Conservation (phyloP, 2,888 invertebrate genomes). For the Sisyra terminalis region DNA sequence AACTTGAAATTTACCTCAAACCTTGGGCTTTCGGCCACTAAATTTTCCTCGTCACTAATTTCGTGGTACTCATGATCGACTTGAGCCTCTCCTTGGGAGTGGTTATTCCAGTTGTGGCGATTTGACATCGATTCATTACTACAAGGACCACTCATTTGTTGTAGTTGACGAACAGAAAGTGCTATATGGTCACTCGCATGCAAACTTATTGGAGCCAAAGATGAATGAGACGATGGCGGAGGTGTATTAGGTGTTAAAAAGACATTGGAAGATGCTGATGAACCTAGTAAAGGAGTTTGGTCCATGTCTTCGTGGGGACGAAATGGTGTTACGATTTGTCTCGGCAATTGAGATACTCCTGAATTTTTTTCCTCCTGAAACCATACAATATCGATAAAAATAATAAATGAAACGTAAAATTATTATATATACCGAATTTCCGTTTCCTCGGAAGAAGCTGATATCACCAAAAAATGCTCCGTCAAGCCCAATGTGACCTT, state of each 20-base stretch:
- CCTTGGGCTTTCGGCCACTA: conserved; percentile 24
- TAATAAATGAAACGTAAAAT: background rate
- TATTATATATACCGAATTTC: conserved; percentile 7
- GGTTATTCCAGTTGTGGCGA: background rate
- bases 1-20: conserved; percentile 22
- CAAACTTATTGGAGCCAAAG: conserved; percentile 2
- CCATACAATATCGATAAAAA: background rate
- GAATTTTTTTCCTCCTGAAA: conserved; percentile 2
- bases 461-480: conserved; percentile 96
- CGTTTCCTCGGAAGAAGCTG: conserved; percentile 45
- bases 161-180: conserved; percentile 5
- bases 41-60: conserved; percentile 61
- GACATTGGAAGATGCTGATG: conserved; percentile 29
- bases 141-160: conserved; percentile 4
- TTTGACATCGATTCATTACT: conserved; percentile 1
- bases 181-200: conserved; percentile 8
- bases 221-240: conserved; percentile 1
- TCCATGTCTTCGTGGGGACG: conserved; percentile 74
- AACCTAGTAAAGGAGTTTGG: conserved; percentile 45
- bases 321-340: conserved; percentile 78
- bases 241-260: conserved; percentile 3
- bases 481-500: conserved; percentile 82
- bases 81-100: background rate
- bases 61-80: conserved; percentile 64
- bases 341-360: conserved; percentile 43